phyloP scores from a whole-genome alignment of 2,113 vertebrate genomes.

The Syngnathus typhle region DNA sequence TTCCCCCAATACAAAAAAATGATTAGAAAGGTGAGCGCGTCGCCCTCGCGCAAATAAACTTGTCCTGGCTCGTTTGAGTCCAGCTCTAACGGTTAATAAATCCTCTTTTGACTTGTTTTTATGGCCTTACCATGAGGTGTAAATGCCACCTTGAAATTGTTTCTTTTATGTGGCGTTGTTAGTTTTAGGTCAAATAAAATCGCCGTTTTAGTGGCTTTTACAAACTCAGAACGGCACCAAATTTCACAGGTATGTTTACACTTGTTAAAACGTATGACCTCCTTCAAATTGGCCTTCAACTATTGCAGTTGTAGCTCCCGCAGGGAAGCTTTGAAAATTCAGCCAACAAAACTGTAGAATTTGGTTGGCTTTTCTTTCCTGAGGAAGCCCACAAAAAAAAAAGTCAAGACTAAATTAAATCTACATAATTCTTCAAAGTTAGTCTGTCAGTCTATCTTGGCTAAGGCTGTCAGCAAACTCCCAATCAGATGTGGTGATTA shows the following conservation, averaged over 20 bases:
- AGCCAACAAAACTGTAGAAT: neutral
- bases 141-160: neutral
- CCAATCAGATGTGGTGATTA: neutral
- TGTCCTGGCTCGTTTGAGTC: constrained; percentile 4
- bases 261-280: neutral
- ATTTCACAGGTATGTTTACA: neutral
- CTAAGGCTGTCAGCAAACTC: neutral
- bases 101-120: neutral
- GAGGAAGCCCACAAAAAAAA: too few relatives aligned
- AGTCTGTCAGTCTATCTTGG: neutral
- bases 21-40: constrained; percentile 36
- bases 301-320: neutral
- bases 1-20: neutral
- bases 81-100: neutral
- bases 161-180: neutral
- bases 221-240: neutral
- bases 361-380: too few relatives aligned
- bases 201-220: too few relatives aligned
- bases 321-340: neutral
- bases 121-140: neutral
- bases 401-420: too few relatives aligned
- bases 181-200: neutral
- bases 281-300: neutral
- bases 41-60: constrained; percentile 35
- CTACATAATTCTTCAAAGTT: too few relatives aligned